Base-by-base conservation (phyloP, 2,888 invertebrate genomes). In the Yponomeuta sedellus region DNA sequence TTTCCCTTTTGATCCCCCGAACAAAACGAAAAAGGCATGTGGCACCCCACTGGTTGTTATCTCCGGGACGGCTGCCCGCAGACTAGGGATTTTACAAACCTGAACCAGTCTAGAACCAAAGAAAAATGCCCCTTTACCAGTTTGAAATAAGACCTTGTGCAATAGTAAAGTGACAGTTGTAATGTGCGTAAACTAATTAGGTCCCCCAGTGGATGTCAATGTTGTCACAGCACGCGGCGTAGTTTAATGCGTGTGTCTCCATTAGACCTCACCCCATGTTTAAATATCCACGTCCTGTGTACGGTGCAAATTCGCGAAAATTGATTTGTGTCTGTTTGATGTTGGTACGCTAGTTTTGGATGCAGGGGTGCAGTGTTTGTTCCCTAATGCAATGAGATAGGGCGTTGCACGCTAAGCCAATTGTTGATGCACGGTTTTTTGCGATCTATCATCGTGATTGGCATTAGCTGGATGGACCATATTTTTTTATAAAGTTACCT, bases 231-330 rank as follows among this genome's bases (percentile, higher is more conserved):
- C 88, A 86, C 84, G 87, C 77, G 88, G 85, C 84, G 73, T 81
- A 79, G 81, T 89, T 89, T 88, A 90, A 90, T 88, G 85, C 88
- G 83, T 85, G 87, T 86, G 90, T 89, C 90, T 91, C 90, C 89
- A 91, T 91, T 91, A 91, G 86, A 72, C 44, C 59, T 59, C 61
- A 63, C 66, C 67, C 67, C 65, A 67, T 67, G 65, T 67, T 67
- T 67, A 65, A 67, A 67, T 64, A 67, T 65, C 62, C 44, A 16
- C 11, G n/a, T 25, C 28, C 34, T 64, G 64, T 57, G 81, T 82
- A 75, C 74, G 64, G 63, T 80, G 81, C 84, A 83, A 85, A 87
- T 84, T 87, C 84, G 88, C 87, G 78, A 86, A 90, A 91, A 88
- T 91, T 88, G 88, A 90, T 89, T 89, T 85, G 87, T 87, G 83